Conservation (phyloP, 2,113 vertebrate genomes). For the Leiothrix lutea region DNA sequence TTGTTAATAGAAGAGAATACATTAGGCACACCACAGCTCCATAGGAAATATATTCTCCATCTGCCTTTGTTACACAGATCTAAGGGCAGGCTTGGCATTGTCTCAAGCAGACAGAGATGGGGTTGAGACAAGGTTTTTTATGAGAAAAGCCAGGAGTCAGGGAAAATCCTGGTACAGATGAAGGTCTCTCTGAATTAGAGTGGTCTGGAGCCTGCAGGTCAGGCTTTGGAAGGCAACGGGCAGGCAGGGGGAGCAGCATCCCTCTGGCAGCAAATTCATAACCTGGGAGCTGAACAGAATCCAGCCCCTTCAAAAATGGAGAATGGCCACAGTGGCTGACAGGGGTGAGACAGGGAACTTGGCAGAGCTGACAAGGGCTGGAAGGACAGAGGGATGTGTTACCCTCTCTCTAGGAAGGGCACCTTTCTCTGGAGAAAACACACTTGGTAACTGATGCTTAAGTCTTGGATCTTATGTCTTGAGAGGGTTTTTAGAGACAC, state of each 20-base stretch:
- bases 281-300: not conserved
- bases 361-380: not conserved
- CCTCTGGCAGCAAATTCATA: not conserved
- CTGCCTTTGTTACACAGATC: conserved; percentile 5
- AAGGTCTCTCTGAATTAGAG: not conserved
- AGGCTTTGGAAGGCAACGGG: not conserved
- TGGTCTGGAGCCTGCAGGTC: fast-evolving
- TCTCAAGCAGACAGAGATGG: not conserved
- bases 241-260: not conserved
- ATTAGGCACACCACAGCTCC: not conserved
- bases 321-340: not conserved
- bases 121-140: not conserved
- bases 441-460: fast-evolving
- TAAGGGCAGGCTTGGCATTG: not conserved
- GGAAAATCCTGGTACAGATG: not conserved
- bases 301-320: not conserved
- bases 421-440: not conserved
- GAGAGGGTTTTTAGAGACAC: not conserved
- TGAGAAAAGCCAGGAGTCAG: not conserved
- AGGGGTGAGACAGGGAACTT: not conserved
- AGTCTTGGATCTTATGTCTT: not conserved
- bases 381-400: not conserved
- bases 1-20: not conserved
- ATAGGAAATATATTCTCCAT: not conserved
- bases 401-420: not conserved